Evolutionary conservation across 2,797 vertebrate species (phyloP), one percentile per base, ranked within the genome.

Genomic region (Scarus forsteni): DNA sequence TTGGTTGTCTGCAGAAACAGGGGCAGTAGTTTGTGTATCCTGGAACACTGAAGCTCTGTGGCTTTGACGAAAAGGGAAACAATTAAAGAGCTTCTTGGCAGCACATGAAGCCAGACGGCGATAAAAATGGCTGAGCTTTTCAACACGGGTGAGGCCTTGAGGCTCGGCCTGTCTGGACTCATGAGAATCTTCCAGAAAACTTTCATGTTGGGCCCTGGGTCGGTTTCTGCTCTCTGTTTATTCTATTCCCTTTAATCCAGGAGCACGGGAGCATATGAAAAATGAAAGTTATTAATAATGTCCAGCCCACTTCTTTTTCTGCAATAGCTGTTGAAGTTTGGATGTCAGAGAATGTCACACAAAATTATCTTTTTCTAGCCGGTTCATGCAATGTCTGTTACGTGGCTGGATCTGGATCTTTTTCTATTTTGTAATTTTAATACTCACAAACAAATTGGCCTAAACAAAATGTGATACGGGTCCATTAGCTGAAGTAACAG

Each of bases 1-100:
- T 86, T 64, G 79, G 77, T 81, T 85, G 80, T 88, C 62, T 83
- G 82, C 51, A 45, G 44, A 65, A 61, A 74, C 48, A 12, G 59
- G 38, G 66, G 53, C 66, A 82, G 73, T 56, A 79, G 77, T 90
- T 89, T 89, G 90, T 92, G 46, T 88, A 85, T 72, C 44, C 82
- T 87, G 84, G 77, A 89, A 70, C 49, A 44, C 74, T 14, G 51
- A 56, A 36, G 81, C 63, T 82, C 57, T 85, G 87, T 58, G 88
- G 90, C 79, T 92, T 84, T 56, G 60, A 75, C 85, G 73, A 74
- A 89, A 90, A 78, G 77, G 82, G 85, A 88, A 88, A 89, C 78
- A 85, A 86, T 89, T 86, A 90, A 88, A 89, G 80, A 60, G 50
- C 56, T 69, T 80, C 80, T 81, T 91, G 90, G 91, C 89, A 80